Evolutionary conservation across 2,113 vertebrate genomes (phyloP).

Genomic region (Taurulus bubalis): DNA sequence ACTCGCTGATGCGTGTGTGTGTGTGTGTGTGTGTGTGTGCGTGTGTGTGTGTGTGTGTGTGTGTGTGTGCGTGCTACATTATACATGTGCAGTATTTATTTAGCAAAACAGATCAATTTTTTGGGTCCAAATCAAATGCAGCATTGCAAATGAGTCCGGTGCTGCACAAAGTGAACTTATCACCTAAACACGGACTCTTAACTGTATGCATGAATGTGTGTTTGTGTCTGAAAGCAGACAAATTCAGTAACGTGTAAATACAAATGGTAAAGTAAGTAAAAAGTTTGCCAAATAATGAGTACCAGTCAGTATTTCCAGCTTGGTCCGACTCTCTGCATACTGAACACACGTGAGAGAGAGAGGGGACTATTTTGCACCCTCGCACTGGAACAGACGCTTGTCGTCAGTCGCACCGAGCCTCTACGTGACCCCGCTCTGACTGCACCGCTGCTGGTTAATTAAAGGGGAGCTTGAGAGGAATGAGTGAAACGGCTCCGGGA

Average conservation of each 20-base stretch:
- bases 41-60: constrained; percentile 29
- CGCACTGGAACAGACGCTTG: background rate
- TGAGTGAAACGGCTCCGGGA: background rate
- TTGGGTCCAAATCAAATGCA: constrained; percentile 29
- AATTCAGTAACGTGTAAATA: constrained; percentile 7
- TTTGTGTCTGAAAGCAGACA: background rate
- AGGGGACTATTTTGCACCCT: constrained; percentile 19
- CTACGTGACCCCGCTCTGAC: constrained; percentile 3
- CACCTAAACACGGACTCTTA: constrained; percentile 12
- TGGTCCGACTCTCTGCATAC: constrained; percentile 7
- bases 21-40: constrained; percentile 30
- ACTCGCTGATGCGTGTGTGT: constrained; percentile 20
- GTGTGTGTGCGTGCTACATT: constrained; percentile 25
- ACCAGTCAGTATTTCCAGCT: constrained; percentile 8
- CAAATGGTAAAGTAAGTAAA: constrained; percentile 5
- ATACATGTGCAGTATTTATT: constrained; percentile 31
- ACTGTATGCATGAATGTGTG: background rate
- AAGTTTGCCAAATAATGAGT: constrained; percentile 28
- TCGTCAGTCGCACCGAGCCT: constrained; percentile 8
- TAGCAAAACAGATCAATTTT: constrained; percentile 7
- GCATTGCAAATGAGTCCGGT: constrained; percentile 8
- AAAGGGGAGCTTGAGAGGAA: constrained; percentile 10
- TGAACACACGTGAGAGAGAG: constrained; percentile 2
- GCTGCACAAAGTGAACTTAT: background rate
- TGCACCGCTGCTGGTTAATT: constrained; percentile 24